Base-by-base conservation (phyloP, 2,888 invertebrate genomes). In the Pomacea canaliculata region DNA sequence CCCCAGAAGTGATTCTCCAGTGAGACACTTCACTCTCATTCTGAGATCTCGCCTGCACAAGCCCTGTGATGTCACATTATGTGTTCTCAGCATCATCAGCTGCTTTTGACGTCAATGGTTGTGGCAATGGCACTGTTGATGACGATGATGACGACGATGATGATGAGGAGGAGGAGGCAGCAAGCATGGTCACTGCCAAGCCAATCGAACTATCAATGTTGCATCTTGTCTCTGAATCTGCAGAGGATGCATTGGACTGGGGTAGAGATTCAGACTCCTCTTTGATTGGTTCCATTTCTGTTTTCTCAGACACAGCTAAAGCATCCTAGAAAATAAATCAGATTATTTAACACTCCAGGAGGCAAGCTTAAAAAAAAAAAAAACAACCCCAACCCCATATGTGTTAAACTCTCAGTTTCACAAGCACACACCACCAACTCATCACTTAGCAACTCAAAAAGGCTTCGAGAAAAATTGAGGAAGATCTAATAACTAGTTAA, bases 231-330 rank as follows among this genome's bases (percentile, higher is more conserved):
- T 71, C 60, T 23, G 63, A 13, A 19, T 78, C 78, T 56, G 81
- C 70, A 16, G 81, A 79, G 16, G 71, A 65, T 3, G 77, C 77
- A 69, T 80, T 79, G 67, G 81, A 83, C 2, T 83, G 81, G n/a
- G 83, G 81, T 5, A 85, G 86, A 7, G 88, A 87, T 72, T 88
- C 88, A 49, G 86, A 87, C 77, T 90, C 90, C 77, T 90, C 90
- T 71, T 87, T 88, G 66, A 90, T 90, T 19, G 90, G 84, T 74
- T 90, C 90, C 90, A 90, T 90, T 78, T 89, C 89, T n/a, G 76
- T 63, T 60, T 82, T 81, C 48, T 85, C 84, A 27, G 51, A 56
- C 51, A 56, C 16, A 1, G 63, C 49, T 0, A 71, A 72, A n/a
- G 67, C 60, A 12, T 82, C 81, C 79, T 78, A 73, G 49, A 77